Evolutionary conservation across 2,888 invertebrate species (phyloP), one percentile per base, ranked within the genome.

Genomic region (Erebia aethiops): DNA sequence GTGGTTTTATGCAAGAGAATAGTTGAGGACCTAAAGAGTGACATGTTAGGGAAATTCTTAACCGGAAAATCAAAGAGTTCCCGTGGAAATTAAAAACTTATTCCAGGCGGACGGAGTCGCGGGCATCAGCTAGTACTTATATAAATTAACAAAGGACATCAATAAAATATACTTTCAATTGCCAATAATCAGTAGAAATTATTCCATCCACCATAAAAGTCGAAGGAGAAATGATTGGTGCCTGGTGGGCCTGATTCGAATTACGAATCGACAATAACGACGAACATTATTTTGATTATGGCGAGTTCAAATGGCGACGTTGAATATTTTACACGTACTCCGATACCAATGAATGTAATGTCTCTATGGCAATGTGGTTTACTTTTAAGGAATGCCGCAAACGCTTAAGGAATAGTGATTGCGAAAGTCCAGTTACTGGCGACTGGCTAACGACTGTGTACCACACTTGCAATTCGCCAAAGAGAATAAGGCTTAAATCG

Each of bases 361-460:
- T 83, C 80, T 77, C 79, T 89, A 89, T 82, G 89, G 88, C 79
- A 80, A 77, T 81, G 81, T 81, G 82, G 80, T 83, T 84, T 82
- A 87, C 91, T 83, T 87, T 86, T 88, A 91, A 85, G 91, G 92
- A 83, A 84, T 80, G 84, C 81, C 82, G 78, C 83, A 84, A 85
- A 92, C 92, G 90, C 88, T 80, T 82, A 84, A 80, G 84, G 92
- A 91, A 92, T 92, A 88, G 85, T 83, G 87, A 93, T 92, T 92
- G 86, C 88, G 86, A 91, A 91, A 92, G 92, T 92, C 91, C 92
- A 86, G 92, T 92, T 92, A 92, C 80, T 82, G 84, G 82, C 79
- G 78, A 80, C 85, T 79, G 77, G 80, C 78, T 78, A 78, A 78
- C 80, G 75, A 74, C 74, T 75, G 76, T 73, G 75, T 72, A 72